Evolutionary conservation across 2,888 invertebrate species (phyloP), one percentile per base, ranked within the genome.

Genomic region (Coelinius sp.): DNA sequence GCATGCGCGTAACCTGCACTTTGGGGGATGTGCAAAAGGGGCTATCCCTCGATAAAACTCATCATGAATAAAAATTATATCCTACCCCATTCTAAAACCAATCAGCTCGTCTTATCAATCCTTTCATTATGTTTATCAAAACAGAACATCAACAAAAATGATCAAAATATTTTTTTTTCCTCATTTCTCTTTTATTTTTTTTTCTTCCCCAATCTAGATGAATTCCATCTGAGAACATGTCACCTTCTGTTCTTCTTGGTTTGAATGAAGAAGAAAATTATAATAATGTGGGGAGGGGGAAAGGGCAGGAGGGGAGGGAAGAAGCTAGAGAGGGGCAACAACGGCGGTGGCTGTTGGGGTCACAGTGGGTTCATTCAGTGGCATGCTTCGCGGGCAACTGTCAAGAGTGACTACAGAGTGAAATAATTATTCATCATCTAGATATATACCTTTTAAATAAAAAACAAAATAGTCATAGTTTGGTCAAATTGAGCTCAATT

Each of bases 301-400:
- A n/a, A n/a, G 14, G 2, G 12, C 6, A 25, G 24, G 41, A 17
- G 25, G 8, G 49, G 38, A 31, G 25, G 46, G 6, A 52, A 38
- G 31, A 70, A 62, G 70, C 71, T 63, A 65, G 38, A 49, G 62
- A 66, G 68, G 52, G 65, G 24, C 20, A 20, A 49, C 27, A 31
- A 56, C 56, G 66, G 65, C 68, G 56, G 68, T 64, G 52, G 64
- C 35, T 27, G 73, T 52, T 70, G 67, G 77, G 78, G 82, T 78
- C 80, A 81, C 76, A 80, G 78, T 74, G 80, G 80, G 84, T 85
- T 85, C 85, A 85, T 85, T 84, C 82, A 83, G 82, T 81, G 78
- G 79, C 76, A 78, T 76, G 76, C 72, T 79, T 70, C 73, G 76
- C 76, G 77, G 75, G 72, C 75, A 75, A 71, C 72, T 70, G 25